Conservation (phyloP, 1,140 invertebrate species). For the Drosophila kikkawai region DNA sequence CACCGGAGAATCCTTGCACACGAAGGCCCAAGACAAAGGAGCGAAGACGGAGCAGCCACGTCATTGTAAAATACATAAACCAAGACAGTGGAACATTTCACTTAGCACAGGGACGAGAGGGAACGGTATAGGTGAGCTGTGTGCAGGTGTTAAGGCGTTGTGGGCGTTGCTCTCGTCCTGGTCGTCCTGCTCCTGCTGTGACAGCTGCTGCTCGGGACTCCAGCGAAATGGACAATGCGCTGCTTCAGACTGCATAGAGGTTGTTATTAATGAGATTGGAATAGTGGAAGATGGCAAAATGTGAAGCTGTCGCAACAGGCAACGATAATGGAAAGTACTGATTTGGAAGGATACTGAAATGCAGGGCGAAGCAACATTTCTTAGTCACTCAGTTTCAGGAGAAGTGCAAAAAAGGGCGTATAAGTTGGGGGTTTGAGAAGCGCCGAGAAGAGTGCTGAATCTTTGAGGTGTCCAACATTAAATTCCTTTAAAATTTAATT, state of each 20-base stretch:
- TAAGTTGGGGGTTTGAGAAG: background rate
- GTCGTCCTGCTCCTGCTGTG: slow-evolving; percentile 21
- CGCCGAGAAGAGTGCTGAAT: too few species aligned
- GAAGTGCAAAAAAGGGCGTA: background rate
- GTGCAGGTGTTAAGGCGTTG: slow-evolving; percentile 61
- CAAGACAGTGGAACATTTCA: slow-evolving; percentile 80
- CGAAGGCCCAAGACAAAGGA: slow-evolving; percentile 45
- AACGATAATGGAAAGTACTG: slow-evolving; percentile 43
- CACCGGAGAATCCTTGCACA: slow-evolving; percentile 41
- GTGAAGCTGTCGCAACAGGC: slow-evolving; percentile 39
- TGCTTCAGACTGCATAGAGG: slow-evolving; percentile 23
- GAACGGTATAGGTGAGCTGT: slow-evolving; percentile 14
- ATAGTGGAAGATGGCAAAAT: slow-evolving; percentile 37
- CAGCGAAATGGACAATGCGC: slow-evolving; percentile 66
- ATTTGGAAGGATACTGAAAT: slow-evolving; percentile 29
- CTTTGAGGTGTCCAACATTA: too few species aligned
- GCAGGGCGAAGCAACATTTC: background rate
- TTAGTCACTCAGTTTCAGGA: background rate
- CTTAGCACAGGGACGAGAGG: slow-evolving; percentile 46
- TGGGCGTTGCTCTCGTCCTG: slow-evolving; percentile 14
- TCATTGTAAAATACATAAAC: slow-evolving; percentile 82
- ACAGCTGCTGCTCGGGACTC: slow-evolving; percentile 61
- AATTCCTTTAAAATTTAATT: too few species aligned
- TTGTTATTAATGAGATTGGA: slow-evolving; percentile 50
- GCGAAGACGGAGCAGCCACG: slow-evolving; percentile 56